Evolutionary conservation across 2,797 vertebrate genomes (phyloP).

Genomic region (Sebastes itinus): DNA sequence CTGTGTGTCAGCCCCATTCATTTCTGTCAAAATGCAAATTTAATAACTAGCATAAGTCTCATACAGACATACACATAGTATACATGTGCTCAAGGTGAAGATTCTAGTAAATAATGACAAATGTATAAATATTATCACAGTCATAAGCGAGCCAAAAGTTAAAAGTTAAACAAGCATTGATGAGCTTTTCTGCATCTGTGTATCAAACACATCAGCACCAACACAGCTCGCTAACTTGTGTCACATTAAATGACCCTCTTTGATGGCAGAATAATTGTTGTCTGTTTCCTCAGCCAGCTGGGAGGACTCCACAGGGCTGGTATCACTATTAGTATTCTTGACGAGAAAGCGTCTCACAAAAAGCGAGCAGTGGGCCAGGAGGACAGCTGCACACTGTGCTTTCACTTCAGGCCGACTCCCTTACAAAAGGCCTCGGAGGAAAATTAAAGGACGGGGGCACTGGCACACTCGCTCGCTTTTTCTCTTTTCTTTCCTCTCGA

Average conservation of each 20-base stretch:
- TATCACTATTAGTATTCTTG: slow-evolving; percentile 81
- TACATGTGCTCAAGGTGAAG: not conserved
- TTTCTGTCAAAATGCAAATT: not conserved
- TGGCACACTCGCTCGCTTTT: slow-evolving; percentile 73
- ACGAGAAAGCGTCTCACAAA: slow-evolving; percentile 72
- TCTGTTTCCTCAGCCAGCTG: slow-evolving; percentile 78
- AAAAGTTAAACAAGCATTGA: slow-evolving; percentile 13
- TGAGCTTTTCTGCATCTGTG: slow-evolving; percentile 32
- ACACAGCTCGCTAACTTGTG: slow-evolving; percentile 56
- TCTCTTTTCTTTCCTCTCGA: slow-evolving; percentile 51
- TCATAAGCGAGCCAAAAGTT: not conserved
- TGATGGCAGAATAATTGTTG: slow-evolving; percentile 70
- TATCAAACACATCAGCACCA: slow-evolving; percentile 38
- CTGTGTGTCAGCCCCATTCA: not conserved
- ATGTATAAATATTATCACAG: not conserved
- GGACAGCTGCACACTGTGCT: slow-evolving; percentile 81
- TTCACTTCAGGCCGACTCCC: slow-evolving; percentile 71
- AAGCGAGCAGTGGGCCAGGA: slow-evolving; percentile 67
- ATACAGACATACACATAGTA: not conserved
- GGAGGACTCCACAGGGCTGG: slow-evolving; percentile 59
- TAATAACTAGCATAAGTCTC: not conserved
- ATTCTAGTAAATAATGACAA: not conserved
- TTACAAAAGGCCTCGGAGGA: slow-evolving; percentile 67
- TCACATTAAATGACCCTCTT: slow-evolving; percentile 65
- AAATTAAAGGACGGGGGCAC: slow-evolving; percentile 78